Evolutionary conservation across 2,113 vertebrate species (phyloP).

Genomic region (Mixornis gularis): DNA sequence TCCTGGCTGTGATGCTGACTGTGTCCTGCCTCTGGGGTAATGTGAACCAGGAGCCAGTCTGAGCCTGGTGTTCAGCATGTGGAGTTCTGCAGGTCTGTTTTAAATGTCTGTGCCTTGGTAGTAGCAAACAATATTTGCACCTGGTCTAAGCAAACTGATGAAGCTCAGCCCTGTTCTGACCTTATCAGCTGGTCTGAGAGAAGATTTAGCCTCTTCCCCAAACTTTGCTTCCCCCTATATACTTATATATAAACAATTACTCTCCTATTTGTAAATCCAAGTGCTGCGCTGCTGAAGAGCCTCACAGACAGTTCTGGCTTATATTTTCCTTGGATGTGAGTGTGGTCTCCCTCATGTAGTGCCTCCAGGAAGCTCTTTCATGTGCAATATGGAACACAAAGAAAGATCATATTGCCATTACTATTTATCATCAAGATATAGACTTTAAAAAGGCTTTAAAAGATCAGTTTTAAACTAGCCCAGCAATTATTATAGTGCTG

Average conservation of each 20-base stretch:
- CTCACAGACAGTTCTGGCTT: not conserved
- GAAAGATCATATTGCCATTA: not conserved
- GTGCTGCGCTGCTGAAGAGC: not conserved
- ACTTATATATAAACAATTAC: not conserved
- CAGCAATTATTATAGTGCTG: not conserved
- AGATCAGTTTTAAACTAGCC: not conserved
- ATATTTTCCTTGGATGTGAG: constrained; percentile 1
- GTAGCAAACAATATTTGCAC: not conserved
- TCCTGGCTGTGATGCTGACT: not conserved
- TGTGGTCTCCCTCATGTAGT: not conserved
- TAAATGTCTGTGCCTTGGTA: not conserved
- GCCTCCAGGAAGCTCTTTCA: constrained; percentile 20
- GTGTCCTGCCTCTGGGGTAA: not conserved
- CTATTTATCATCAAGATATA: not conserved
- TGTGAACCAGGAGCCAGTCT: not conserved
- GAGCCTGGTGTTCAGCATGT: fast-evolving
- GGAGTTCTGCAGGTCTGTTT: not conserved
- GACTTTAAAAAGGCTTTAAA: not conserved
- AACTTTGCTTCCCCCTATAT: not conserved
- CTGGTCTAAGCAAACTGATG: not conserved
- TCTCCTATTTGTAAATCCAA: not conserved
- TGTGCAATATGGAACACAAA: not conserved
- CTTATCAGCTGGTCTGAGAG: not conserved
- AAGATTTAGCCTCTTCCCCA: not conserved
- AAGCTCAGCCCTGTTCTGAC: not conserved